Conservation (phyloP, 2,797 vertebrate genomes). For the Gastrophryne carolinensis region DNA sequence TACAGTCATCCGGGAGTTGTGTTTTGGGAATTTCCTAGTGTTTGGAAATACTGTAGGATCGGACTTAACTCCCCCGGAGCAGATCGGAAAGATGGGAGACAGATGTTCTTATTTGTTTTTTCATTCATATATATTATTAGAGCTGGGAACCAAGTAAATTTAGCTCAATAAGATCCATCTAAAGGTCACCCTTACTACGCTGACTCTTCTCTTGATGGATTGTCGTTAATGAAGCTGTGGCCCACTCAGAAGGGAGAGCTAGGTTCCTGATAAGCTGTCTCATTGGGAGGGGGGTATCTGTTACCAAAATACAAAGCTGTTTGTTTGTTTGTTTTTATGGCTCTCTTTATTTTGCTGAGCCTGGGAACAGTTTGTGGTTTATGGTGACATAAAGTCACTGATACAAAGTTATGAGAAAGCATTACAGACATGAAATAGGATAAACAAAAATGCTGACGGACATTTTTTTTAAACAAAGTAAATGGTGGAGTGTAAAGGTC, state of each 20-base stretch:
- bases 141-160: constrained; percentile 37
- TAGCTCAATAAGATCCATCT: constrained; percentile 15
- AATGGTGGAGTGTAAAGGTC: neutral
- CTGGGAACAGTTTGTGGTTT: constrained; percentile 27
- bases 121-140: constrained; percentile 46
- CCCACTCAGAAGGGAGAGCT: neutral
- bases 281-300: neutral
- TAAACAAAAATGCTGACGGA: neutral
- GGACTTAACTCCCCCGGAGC: constrained; percentile 7
- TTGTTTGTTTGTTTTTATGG: constrained; percentile 26
- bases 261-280: constrained; percentile 29
- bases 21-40: neutral
- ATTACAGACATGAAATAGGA: neutral
- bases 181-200: neutral
- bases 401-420: neutral
- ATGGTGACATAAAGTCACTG: neutral
- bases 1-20: neutral
- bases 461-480: neutral
- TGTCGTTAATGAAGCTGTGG: neutral
- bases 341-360: constrained; percentile 24
- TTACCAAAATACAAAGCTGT: constrained; percentile 10
- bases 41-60: constrained; percentile 16
- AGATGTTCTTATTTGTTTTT: constrained; percentile 44
- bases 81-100: constrained; percentile 34
- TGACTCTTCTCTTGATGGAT: neutral